phyloP scores from a whole-genome alignment of 2,888 invertebrate species.

The Plagiodera versicolora region DNA sequence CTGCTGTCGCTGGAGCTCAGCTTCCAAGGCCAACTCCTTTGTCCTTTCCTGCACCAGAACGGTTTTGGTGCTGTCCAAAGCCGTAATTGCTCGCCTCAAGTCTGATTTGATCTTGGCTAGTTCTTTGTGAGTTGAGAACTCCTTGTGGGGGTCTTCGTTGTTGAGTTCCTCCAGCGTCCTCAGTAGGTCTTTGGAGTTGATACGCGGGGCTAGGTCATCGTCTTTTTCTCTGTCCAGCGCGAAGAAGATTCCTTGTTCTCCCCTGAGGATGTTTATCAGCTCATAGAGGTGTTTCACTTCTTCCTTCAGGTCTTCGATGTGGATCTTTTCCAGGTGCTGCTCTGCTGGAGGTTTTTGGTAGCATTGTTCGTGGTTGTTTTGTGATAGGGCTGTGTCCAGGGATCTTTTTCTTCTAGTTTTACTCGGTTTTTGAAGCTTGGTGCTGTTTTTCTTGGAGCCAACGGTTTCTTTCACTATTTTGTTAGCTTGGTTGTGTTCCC shows the following conservation, averaged over 20 bases:
- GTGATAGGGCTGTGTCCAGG: not conserved
- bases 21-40: conserved; percentile 35
- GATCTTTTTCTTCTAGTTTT: not conserved
- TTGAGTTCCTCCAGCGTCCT: conserved; percentile 27
- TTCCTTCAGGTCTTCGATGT: conserved; percentile 40
- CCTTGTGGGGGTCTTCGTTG: conserved; percentile 5
- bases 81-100: conserved; percentile 27
- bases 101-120: conserved; percentile 32
- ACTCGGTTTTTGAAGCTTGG: not conserved
- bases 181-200: conserved; percentile 20
- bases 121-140: conserved; percentile 24
- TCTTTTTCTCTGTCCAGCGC: conserved; percentile 34
- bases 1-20: conserved; percentile 36
- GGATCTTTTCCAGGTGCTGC: conserved; percentile 27
- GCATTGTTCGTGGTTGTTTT: conserved; percentile 10
- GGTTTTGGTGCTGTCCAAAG: conserved; percentile 35
- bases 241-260: conserved; percentile 46
- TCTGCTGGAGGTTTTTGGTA: conserved; percentile 20
- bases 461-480: not conserved
- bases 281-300: conserved; percentile 48
- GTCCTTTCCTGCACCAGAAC: conserved; percentile 29
- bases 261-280: conserved; percentile 44
- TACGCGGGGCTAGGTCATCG: conserved; percentile 19
- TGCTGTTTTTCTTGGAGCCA: not conserved
- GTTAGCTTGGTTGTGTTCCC: not conserved